Evolutionary conservation across 35 echinoderm and acorn worm species (phyloP), one percentile per base, ranked within the genome.

Genomic region (Apostichopus parvimensis): DNA sequence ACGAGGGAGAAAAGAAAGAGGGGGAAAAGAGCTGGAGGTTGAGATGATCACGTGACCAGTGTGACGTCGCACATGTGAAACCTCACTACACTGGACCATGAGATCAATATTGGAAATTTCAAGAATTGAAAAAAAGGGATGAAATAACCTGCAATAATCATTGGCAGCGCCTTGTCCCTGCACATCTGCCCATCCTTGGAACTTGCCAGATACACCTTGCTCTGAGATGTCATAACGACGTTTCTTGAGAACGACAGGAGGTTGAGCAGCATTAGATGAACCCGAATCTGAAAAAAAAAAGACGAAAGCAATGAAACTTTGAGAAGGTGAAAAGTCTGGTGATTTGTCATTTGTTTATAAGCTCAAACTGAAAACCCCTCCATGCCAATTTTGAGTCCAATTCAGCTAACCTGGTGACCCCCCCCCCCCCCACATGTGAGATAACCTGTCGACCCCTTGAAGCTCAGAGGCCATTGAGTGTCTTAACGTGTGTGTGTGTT

Each of bases 101-200:
- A 82, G 28, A 8, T 45, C 34, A 45, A 0, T 45, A 2, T 45
- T 45, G 34, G 34, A 3, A 45, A 45, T 45, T 45, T 45, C 34
- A 45, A 45, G 34, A 45, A 45, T 45, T 45, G 34, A 57, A 86
- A 86, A 59, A 86, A 86, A n/a, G 82, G 28, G n/a, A 86, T 57
- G 24, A 25, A 21, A 61, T 61, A 61, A 98, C 96, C 96, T 88
- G 91, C 96, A 98, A 73, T 92, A 98, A 88, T 98, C 96, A 64
- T 98, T 98, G 72, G 96, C 96, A 23, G 96, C 96, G 21, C 96
- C 96, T 81, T 98, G 96, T 91, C 96, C 96, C 25, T 93, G 87
- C 8, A 98, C 94, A 53, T 98, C 96, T 55, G 93, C 96, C 96
- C 96, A 95, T 20, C 96, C 96, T 57, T 93, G 77, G 68, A 95